Evolutionary conservation across 2,888 invertebrate genomes (phyloP).

Genomic region (Cremastinae sp.): DNA sequence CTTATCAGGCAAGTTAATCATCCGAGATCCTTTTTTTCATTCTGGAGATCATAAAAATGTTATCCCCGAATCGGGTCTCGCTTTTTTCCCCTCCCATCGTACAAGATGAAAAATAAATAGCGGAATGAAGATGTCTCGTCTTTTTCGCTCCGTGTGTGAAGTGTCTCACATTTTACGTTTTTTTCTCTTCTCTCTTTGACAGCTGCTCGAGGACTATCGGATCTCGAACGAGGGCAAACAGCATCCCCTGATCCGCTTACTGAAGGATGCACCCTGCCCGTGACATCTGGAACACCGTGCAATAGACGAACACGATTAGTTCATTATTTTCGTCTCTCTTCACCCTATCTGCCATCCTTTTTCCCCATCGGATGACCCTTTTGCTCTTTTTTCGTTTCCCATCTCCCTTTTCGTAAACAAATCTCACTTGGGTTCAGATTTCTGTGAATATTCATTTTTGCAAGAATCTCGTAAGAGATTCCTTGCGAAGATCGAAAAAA

Average conservation of each 20-base stretch:
- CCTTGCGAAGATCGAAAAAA: neutral
- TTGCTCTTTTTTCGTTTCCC: neutral
- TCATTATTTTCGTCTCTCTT: slow-evolving; percentile 58
- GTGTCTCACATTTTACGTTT: slow-evolving; percentile 50
- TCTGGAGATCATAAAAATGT: neutral
- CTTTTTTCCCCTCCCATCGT: neutral
- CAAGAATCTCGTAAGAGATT: neutral
- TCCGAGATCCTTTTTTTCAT: slow-evolving; percentile 74
- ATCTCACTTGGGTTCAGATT: neutral
- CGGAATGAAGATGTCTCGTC: slow-evolving; percentile 22
- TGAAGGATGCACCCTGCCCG: slow-evolving; percentile 69
- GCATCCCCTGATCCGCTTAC: slow-evolving; percentile 81
- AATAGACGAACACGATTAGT: slow-evolving; percentile 59
- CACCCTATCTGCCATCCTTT: slow-evolving; percentile 26
- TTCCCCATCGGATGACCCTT: slow-evolving; percentile 4
- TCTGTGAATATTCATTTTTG: too few species aligned
- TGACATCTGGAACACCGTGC: slow-evolving; percentile 57
- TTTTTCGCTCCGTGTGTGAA: slow-evolving; percentile 31
- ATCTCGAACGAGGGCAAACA: slow-evolving; percentile 81
- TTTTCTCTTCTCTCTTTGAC: slow-evolving; percentile 69
- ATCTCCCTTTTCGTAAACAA: neutral
- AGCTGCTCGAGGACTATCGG: slow-evolving; percentile 84
- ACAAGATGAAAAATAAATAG: slow-evolving; percentile 39
- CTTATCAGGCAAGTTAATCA: slow-evolving; percentile 81
- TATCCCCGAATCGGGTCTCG: neutral